Base-by-base conservation (phyloP, 2,888 invertebrate species). In the Caenorhabditis sp. region DNA sequence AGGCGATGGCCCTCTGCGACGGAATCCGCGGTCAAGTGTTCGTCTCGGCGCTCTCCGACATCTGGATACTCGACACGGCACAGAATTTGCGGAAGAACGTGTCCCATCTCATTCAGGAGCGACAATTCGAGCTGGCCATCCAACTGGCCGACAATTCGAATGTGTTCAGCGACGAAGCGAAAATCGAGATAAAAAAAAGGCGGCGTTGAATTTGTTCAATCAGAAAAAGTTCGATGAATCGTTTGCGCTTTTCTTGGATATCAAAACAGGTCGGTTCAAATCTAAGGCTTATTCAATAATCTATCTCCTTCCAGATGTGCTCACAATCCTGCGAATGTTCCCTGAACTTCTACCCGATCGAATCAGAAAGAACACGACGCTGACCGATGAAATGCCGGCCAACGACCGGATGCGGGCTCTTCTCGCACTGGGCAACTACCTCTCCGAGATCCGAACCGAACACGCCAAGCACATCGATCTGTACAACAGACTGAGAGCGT, bases 291-390 rank as follows among this genome's bases (percentile, higher is more conserved):
- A n/a, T n/a, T n/a, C n/a, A n/a, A n/a, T n/a, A n/a, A n/a, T n/a
- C n/a, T n/a, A n/a, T n/a, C n/a, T n/a, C n/a, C n/a, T n/a, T 83
- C 61, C 88, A 92, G 96, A 98, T 91, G 96, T 97, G 0, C 94
- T 95, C 46, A 94, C 96, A 89, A 97, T 99, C 9, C 96, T 99
- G 78, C 93, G 95, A 76, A 91, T 99, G 30, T 97, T 95, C 90
- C 97, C 98, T 0, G 94, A 95, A 89, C 91, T 99, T 53, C 92
- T 94, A 52, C 93, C 93, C 2, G 91, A 91, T 53, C 48, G 74
- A 8, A 46, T 68, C 2, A 68, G 63, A 27, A 30, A 35, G 26
- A 43, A 58, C n/a, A 17, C 70, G 7, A n/a, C 43, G 5, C 30
- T 48, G 1, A 35, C 46, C 2, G 22, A 9, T 8, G 80, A 86